Evolutionary conservation across 2,113 vertebrate genomes (phyloP), one percentile per base, ranked within the genome.

Genomic region (Charadrius vociferus): DNA sequence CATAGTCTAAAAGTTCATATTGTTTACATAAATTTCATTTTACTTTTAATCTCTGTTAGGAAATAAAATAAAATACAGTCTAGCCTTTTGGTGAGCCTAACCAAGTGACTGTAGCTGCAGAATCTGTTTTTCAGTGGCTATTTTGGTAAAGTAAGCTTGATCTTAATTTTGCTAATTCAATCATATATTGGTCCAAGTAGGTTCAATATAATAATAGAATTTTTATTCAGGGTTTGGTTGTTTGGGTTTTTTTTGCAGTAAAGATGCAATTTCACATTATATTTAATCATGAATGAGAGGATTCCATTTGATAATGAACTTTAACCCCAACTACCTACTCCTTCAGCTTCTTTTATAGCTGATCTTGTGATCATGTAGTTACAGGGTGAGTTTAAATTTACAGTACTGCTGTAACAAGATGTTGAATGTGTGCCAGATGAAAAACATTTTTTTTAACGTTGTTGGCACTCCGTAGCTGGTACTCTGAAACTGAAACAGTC

Each of bases 371-470:
- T 85, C 68, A 32, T 52, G 36, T 65, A 93, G 65, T 87, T 93
- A 37, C 52, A 91, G 43, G 12, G 14, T 39, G 56, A 96, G 61
- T 81, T 90, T 75, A 63, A 95, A 92, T 80, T 90, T 90, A 49
- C 34, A 70, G 18, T 15, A n/a, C 20, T 75, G 43, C 78, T 88
- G 13, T 87, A 94, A 94, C 37, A 94, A 86, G 81, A 37, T 67
- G 80, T 67, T 92, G 86, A 90, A 86, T 74, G 62, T 32, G 34
- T 89, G 61, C 78, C 91, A 88, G 56, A 52, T 82, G 49, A 88
- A 93, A 95, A 90, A 49, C 34, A 70, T 79, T 37, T 89, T 72
- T 90, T 89, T 90, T 82, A 94, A 85, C 85, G 43, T 23, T 86
- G 47, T 87, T 96, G 77, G 94, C 68, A 63, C 50, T 89, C 37